These are phyloP conservation scores for Hypocryptadius cinnamomeus DNA, from an alignment of 2,113 vertebrate genomes.

Conservation along the genomic window DNA sequence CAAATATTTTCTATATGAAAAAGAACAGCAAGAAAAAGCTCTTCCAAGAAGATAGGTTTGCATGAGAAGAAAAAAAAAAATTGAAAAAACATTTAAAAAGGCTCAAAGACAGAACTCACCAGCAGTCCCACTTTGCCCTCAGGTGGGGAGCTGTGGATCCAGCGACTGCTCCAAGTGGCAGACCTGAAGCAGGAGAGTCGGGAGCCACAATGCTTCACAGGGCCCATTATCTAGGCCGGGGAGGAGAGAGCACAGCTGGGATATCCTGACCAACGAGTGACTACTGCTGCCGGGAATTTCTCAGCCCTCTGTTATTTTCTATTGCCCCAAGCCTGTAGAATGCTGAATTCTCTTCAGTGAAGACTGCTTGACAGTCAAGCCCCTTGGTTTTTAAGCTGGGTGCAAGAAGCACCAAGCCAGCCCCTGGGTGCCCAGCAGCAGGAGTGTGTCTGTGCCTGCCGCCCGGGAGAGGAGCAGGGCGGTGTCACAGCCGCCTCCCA, in stretches of 20 bases:
- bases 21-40: not conserved
- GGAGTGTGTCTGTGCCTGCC: not conserved
- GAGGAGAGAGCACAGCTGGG: not conserved
- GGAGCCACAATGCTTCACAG: not conserved
- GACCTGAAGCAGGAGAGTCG: not conserved
- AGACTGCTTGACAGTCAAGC: not conserved
- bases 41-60: not conserved
- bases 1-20: not conserved
- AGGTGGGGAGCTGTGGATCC: slow-evolving; percentile 68
- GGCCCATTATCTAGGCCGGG: not conserved
- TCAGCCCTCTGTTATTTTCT: not conserved
- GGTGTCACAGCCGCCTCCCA: not conserved
- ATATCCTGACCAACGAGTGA: not conserved
- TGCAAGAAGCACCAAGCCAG: not conserved
- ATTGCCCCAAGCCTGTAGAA: not conserved
- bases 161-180: not conserved
- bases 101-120: slow-evolving; percentile 60
- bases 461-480: not conserved
- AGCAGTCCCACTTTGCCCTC: slow-evolving; percentile 66
- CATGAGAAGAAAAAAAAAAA: not conserved
- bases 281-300: not conserved
- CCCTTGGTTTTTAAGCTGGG: not conserved
- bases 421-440: not conserved
- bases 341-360: not conserved
- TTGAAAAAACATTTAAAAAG: too few species aligned